Evolutionary conservation across 1,140 invertebrate species (phyloP).

Genomic region (Pogonomyrmex californicus): DNA sequence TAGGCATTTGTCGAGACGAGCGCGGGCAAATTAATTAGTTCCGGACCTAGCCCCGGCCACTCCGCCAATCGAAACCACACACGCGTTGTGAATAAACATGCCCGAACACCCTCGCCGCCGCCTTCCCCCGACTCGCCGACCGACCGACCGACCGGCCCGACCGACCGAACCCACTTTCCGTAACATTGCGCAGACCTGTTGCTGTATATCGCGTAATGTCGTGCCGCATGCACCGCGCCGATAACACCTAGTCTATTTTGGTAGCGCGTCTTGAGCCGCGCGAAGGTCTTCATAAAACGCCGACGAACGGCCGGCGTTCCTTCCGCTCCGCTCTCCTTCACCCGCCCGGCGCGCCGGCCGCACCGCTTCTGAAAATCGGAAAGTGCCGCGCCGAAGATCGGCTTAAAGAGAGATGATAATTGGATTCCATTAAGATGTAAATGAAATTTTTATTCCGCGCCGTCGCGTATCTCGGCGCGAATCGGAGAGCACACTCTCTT

Average conservation of each 20-base stretch:
- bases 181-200: constrained; percentile 73
- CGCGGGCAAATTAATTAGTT: constrained; percentile 48
- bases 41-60: not conserved
- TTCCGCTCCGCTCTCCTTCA: not conserved
- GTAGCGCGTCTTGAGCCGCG: constrained; percentile 30
- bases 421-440: constrained; percentile 38
- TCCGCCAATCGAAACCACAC: constrained; percentile 23
- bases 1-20: constrained; percentile 15
- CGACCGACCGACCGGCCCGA: not conserved
- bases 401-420: constrained; percentile 17
- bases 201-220: constrained; percentile 57
- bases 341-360: too few relatives aligned
- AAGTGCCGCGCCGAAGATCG: not conserved
- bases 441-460: constrained; percentile 21
- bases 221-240: constrained; percentile 60
- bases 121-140: constrained; percentile 1
- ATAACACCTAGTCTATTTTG: constrained; percentile 66
- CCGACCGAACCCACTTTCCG: constrained; percentile 6
- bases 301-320: not conserved
- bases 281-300: constrained; percentile 19
- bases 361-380: not conserved
- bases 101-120: not conserved
- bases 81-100: constrained; percentile 44
- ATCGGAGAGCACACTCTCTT: not conserved
- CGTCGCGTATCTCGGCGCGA: not conserved